Percentiles rank a stretch among this genome's conserved stretches.
These are phyloP conservation scores for Taenaris catops DNA, from an alignment of 2,888 invertebrate genomes.

Conservation along the genomic window DNA sequence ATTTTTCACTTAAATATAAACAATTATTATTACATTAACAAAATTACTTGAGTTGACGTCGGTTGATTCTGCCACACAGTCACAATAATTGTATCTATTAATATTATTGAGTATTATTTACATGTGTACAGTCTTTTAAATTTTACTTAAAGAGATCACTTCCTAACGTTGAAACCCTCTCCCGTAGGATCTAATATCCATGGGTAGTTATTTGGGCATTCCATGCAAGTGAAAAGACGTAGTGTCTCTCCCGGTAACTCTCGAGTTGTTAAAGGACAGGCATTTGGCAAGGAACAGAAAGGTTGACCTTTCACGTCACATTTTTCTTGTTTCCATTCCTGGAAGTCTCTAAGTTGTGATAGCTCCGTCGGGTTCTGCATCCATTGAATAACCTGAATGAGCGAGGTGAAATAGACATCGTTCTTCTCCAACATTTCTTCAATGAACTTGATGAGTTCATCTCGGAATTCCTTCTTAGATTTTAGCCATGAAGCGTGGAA, in stretches of 20 bases:
- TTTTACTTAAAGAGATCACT: slow-evolving; percentile 80
- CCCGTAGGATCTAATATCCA: slow-evolving; percentile 97
- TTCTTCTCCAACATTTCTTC: slow-evolving; percentile 94
- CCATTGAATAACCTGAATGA: slow-evolving; percentile 96
- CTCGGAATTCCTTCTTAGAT: slow-evolving; percentile 95
- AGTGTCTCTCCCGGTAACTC: slow-evolving; percentile 95
- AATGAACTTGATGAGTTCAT: slow-evolving; percentile 94
- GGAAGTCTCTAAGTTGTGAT: slow-evolving; percentile 92
- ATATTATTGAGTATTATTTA: slow-evolving; percentile 78
- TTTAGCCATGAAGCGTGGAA: slow-evolving; percentile 98
- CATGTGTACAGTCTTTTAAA: slow-evolving; percentile 76
- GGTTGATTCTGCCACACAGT: slow-evolving; percentile 40
- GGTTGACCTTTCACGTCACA: slow-evolving; percentile 97
- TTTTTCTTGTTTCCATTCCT: slow-evolving; percentile 95
- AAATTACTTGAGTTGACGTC: slow-evolving; percentile 30
- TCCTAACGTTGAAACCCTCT: slow-evolving; percentile 92
- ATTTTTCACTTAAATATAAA: slow-evolving; percentile 14
- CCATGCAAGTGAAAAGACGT: slow-evolving; percentile 96
- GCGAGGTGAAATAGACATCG: slow-evolving; percentile 96
- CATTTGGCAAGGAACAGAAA: slow-evolving; percentile 94
- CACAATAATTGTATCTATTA: slow-evolving; percentile 46
- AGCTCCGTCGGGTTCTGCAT: slow-evolving; percentile 97
- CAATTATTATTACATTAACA: slow-evolving; percentile 17
- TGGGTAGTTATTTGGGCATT: slow-evolving; percentile 96
- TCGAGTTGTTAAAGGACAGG: slow-evolving; percentile 92